Evolutionary conservation across 2,113 vertebrate species (phyloP).

Genomic region (Chitala chitala): DNA sequence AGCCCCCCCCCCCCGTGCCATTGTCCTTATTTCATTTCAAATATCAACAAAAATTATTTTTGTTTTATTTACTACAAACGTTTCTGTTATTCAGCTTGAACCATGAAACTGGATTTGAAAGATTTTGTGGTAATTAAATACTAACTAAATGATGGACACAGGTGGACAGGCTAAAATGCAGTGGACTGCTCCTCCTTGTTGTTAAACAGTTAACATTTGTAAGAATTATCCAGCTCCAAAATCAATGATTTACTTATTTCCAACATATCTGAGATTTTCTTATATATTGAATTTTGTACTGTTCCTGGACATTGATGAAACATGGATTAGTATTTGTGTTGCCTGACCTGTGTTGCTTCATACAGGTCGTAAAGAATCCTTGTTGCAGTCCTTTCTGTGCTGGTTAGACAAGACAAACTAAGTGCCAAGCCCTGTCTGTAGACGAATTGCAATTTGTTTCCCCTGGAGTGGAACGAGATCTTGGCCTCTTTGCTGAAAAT

Average conservation of each 20-base stretch:
- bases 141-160: no score
- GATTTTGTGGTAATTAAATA: no score
- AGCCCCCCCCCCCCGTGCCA: background rate
- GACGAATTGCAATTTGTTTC: constrained; percentile 17
- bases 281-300: no score
- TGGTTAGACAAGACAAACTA: background rate
- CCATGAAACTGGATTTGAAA: background rate
- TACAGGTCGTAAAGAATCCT: constrained; percentile 15
- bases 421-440: constrained; percentile 5
- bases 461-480: constrained; percentile 3
- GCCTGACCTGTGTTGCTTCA: background rate
- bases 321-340: background rate
- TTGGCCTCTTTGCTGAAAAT: constrained; percentile 8
- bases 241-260: no score
- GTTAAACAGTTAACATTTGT: no score
- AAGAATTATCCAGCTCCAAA: no score
- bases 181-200: no score
- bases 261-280: no score
- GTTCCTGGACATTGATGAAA: background rate
- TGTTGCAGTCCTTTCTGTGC: background rate
- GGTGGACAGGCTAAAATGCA: background rate
- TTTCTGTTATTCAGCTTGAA: background rate
- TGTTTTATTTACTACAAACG: background rate
- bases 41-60: background rate
- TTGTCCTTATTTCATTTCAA: constrained; percentile 14